phyloP scores from a whole-genome alignment of 2,888 invertebrate species.

The Miltochrista miniata region DNA sequence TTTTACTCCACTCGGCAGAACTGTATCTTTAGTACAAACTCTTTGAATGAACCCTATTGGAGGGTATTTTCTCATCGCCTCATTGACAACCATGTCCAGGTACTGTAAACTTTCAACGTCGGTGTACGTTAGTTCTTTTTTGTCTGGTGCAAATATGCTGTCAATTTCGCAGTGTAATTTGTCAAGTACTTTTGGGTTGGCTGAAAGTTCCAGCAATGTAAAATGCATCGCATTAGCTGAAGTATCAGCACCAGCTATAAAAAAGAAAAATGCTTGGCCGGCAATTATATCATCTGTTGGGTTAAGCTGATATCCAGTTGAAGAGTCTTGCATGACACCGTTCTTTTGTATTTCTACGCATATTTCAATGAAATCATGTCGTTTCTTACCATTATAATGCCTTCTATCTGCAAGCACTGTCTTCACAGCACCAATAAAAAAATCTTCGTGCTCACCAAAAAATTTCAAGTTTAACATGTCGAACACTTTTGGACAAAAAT shows the following conservation, averaged over 20 bases:
- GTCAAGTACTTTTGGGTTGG: conserved; percentile 55
- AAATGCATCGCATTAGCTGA: conserved; percentile 67
- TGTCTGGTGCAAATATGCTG: conserved; percentile 39
- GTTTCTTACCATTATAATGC: conserved; percentile 29
- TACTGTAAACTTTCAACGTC: conserved; percentile 60
- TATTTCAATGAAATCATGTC: conserved; percentile 60
- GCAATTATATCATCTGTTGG: conserved; percentile 61
- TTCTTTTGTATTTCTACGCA: conserved; percentile 59
- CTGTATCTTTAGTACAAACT: conserved; percentile 50
- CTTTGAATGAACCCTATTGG: conserved; percentile 55
- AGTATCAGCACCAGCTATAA: conserved; percentile 72
- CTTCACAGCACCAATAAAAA: conserved; percentile 59
- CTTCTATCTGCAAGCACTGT: conserved; percentile 50
- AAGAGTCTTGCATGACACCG: conserved; percentile 51
- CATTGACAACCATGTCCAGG: conserved; percentile 64
- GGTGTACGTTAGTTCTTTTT: conserved; percentile 52
- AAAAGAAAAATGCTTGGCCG: conserved; percentile 75
- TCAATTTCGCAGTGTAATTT: conserved; percentile 68
- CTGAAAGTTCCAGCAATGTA: conserved; percentile 58
- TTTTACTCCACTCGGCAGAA: conserved; percentile 47
- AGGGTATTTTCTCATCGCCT: conserved; percentile 62
- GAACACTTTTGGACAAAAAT: conserved; percentile 45
- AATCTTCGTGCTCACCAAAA: conserved; percentile 57
- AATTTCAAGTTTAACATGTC: conserved; percentile 47
- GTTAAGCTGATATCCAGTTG: conserved; percentile 50